Percentiles rank a stretch among this genome's conserved stretches.
phyloP scores from a whole-genome alignment of 2,888 invertebrate species.

The Helleia helle region DNA sequence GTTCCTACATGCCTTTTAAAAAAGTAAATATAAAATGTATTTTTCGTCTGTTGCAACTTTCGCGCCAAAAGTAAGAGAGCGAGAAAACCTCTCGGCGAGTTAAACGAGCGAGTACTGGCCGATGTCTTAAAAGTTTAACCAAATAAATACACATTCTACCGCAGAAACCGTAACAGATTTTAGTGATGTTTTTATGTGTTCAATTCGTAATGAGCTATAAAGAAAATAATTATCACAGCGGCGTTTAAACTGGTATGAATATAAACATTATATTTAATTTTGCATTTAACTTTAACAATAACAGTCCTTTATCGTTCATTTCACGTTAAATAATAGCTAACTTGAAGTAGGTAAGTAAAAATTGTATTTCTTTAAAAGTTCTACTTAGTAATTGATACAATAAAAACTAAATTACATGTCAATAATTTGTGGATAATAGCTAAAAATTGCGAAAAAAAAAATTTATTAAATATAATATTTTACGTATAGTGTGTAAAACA shows the following conservation, averaged over 20 bases:
- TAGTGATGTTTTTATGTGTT: neutral
- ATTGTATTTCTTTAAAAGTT: too few relatives aligned
- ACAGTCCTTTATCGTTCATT: too few relatives aligned
- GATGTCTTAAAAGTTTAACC: constrained; percentile 31
- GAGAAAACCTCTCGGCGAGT: constrained; percentile 35
- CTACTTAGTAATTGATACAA: too few relatives aligned
- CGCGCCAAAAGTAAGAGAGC: constrained; percentile 38
- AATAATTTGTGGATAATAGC: too few relatives aligned
- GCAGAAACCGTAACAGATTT: constrained; percentile 26
- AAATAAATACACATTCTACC: constrained; percentile 35
- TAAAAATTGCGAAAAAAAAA: too few relatives aligned
- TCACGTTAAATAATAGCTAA: too few relatives aligned
- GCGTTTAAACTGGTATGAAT: too few relatives aligned
- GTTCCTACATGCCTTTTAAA: neutral
- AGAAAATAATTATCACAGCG: constrained; percentile 1
- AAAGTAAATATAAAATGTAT: neutral
- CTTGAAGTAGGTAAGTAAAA: too few relatives aligned
- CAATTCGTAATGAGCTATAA: neutral
- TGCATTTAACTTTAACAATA: too few relatives aligned
- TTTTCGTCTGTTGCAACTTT: constrained; percentile 24
- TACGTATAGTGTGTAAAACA: too few relatives aligned
- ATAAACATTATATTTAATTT: neutral
- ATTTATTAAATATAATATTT: too few relatives aligned
- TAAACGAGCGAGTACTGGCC: constrained; percentile 33
- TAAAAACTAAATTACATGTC: too few relatives aligned